A percentile compares a stretch with the other conserved stretches of the same genome.
Conservation (phyloP, 2,113 vertebrate genomes). For the Aleadryas rufinucha region DNA sequence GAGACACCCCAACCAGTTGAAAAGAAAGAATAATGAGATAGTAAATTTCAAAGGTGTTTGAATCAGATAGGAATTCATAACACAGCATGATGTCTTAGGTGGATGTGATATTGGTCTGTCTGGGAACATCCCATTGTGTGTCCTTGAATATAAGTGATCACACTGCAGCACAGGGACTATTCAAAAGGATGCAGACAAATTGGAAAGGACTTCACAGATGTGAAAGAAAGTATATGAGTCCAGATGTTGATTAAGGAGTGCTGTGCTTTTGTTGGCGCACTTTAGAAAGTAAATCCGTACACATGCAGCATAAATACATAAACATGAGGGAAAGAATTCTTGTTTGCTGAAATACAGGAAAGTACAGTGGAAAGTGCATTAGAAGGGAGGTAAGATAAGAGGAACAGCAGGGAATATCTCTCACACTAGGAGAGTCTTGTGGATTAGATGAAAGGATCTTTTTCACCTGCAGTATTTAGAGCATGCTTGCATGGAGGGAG, state of each 20-base stretch:
- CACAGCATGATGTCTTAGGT: background rate
- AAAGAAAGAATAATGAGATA: background rate
- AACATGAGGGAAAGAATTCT: background rate
- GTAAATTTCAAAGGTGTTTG: background rate
- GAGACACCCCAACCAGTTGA: background rate
- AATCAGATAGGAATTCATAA: background rate
- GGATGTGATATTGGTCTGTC: background rate
- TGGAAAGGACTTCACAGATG: conserved; percentile 19
- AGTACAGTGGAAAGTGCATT: background rate
- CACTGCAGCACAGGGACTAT: background rate
- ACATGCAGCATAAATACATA: background rate
- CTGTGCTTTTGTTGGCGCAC: background rate
- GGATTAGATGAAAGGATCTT: background rate
- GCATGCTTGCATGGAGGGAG: background rate
- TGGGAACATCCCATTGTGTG: background rate
- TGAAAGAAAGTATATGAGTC: background rate
- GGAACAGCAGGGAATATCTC: background rate
- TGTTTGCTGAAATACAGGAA: conserved; percentile 2
- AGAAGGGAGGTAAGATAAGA: background rate
- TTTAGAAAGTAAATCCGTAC: conserved; percentile 25
- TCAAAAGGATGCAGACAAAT: conserved; percentile 1
- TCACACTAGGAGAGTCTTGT: background rate
- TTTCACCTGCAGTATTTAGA: background rate
- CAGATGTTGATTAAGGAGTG: conserved; percentile 34
- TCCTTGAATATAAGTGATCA: background rate